phyloP scores from a whole-genome alignment of 1,140 invertebrate species.

The Pectinophora gossypiella region DNA sequence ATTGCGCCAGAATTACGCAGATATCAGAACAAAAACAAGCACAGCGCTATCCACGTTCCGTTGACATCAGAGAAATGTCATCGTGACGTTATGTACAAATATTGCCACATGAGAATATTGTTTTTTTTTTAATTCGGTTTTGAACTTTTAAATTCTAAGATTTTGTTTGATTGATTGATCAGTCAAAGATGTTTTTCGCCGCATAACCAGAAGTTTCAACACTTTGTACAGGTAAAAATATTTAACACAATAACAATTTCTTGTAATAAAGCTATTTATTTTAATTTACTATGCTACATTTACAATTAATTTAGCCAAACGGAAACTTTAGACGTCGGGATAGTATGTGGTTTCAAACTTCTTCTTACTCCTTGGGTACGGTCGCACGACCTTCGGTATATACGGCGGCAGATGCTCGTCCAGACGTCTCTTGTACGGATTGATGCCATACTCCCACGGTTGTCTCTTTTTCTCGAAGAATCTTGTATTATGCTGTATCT shows the following conservation, averaged over 20 bases:
- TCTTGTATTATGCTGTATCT: conserved; percentile 80
- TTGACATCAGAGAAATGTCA: not conserved
- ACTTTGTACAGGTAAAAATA: too few species aligned
- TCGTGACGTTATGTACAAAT: too few species aligned
- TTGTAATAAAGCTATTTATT: not conserved
- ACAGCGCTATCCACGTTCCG: not conserved
- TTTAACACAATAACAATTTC: too few species aligned
- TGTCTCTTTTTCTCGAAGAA: conserved; percentile 80
- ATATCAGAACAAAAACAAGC: not conserved
- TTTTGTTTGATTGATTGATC: too few species aligned
- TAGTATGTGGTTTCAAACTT: conserved; percentile 79
- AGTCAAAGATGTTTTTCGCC: too few species aligned
- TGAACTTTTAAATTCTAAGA: too few species aligned
- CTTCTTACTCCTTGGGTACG: conserved; percentile 75
- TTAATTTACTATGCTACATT: not conserved
- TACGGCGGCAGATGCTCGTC: conserved; percentile 81
- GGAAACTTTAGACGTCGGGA: conserved; percentile 60
- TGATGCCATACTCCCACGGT: conserved; percentile 79
- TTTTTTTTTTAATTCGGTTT: too few species aligned
- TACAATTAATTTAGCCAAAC: not conserved
- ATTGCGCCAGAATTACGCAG: conserved; percentile 24
- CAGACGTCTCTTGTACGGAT: conserved; percentile 77
- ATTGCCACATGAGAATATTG: too few species aligned
- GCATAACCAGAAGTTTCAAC: too few species aligned
- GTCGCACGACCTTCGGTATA: conserved; percentile 79